Base-by-base conservation (phyloP, 1,140 invertebrate genomes). In the Ptiloglossa arizonensis region DNA sequence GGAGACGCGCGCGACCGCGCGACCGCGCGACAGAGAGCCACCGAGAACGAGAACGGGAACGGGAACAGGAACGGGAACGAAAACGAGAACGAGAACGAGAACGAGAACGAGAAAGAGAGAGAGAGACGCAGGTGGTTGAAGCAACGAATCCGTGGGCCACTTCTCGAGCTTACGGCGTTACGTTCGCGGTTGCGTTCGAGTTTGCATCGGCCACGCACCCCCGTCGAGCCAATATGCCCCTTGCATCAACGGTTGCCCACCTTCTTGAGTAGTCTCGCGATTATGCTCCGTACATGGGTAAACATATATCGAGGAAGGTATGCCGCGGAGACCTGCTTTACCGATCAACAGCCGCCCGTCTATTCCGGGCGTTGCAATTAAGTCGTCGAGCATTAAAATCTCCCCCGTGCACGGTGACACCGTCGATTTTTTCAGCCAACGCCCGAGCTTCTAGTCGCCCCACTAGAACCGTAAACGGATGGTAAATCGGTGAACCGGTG, bases 181-280 rank as follows among this genome's bases (percentile, higher is more conserved):
- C 85, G 84, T 81, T 76, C 78, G 68, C 78, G 85, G 86, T 89
- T 79, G 85, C 86, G 80, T 82, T 85, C 74, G 86, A 79, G 86
- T 86, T 88, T 85, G 87, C 85, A 84, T 84, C 84, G 83, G 71
- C 75, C 82, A 71, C 75, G 81, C 82, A 83, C 83, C 89, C 90
- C 90, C 90, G 90, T 87, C 83, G 91, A 86, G 90, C 89, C 91
- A 92, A 92, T 92, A 91, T 92, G 90, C 90, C 89, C 87, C 73
- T 85, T 86, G 88, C 88, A 87, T 91, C 87, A 90, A 90, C 87
- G 81, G 82, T 80, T 83, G 84, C 87, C 88, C 88, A 89, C 88
- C 89, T 91, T 90, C 90, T 87, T 91, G 89, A 91, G 90, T 91
- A 90, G 90, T 89, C 88, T 78, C 78, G 81, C 85, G 78, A 88